Conservation (phyloP, 2,888 invertebrate species). For the Lasioglossum figueresi region DNA sequence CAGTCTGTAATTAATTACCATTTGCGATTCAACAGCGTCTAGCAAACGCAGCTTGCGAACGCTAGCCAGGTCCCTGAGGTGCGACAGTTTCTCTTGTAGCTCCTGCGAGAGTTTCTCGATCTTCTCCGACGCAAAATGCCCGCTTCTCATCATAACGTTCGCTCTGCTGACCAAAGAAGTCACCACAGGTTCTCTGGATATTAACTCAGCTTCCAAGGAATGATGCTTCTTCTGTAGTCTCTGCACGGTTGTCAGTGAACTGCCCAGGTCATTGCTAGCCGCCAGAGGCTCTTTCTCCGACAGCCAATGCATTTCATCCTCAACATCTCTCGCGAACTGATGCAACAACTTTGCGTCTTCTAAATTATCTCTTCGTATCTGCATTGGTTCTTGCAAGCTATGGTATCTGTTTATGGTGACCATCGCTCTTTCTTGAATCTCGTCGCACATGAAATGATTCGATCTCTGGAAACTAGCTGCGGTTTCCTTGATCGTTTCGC, state of each 20-base stretch:
- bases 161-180: constrained; percentile 90
- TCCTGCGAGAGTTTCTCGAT: constrained; percentile 89
- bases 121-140: constrained; percentile 92
- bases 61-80: constrained; percentile 90
- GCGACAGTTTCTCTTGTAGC: constrained; percentile 89
- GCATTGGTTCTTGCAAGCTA: constrained; percentile 94
- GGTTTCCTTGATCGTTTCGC: constrained; percentile 91
- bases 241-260: constrained; percentile 90
- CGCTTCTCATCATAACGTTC: constrained; percentile 91
- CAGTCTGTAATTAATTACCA: constrained; percentile 83
- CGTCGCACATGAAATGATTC: constrained; percentile 95
- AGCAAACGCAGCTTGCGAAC: constrained; percentile 89
- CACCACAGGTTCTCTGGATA: constrained; percentile 94
- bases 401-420: constrained; percentile 90
- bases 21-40: constrained; percentile 93
- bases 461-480: constrained; percentile 91
- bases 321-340: constrained; percentile 95
- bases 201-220: constrained; percentile 94
- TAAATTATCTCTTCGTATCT: constrained; percentile 95
- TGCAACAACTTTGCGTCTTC: constrained; percentile 95
- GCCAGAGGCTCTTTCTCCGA: constrained; percentile 90
- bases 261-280: constrained; percentile 89
- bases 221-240: constrained; percentile 97
- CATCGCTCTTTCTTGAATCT: constrained; percentile 91
- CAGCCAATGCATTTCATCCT: constrained; percentile 97